Evolutionary conservation across 1,140 invertebrate species (phyloP), one percentile per base, ranked within the genome.

Genomic region (Delia radicum): DNA sequence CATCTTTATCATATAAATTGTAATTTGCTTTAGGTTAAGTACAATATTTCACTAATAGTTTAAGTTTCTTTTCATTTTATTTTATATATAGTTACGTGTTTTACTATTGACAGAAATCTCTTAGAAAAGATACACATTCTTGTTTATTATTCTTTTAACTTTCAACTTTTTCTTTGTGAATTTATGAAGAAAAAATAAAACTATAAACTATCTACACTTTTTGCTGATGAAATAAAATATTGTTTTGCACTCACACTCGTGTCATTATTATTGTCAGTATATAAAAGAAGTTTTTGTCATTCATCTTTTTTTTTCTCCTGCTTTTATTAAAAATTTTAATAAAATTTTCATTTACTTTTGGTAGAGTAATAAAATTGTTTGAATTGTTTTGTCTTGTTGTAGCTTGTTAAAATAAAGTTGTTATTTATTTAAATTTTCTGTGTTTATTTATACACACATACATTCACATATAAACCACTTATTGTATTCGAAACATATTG

Each of bases 271-370:
- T n/a, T 3, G 33, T 13, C 8, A 37, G 33, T 37, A 13, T 37
- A 10, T 37, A 7, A n/a, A n/a, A n/a, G 33, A 10, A 33, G 31
- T 37, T 37, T 37, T 37, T 37, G 8, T 37, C 12, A 33, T 33
- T 33, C 5, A 6, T 33, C 31, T 33, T 37, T 37, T 13, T 37
- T 37, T 10, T 10, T 10, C 33, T 7, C 13, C 33, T 37, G 8
- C 33, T 37, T 55, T 69, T 69, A 69, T 69, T 69, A 69, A 69
- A 33, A 42, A 21, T 37, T 69, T 69, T 69, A 69, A 69, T 69
- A 69, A 69, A 55, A 37, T 69, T 33, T 69, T 69, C 65, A 69
- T 69, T 69, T 69, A 69, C 65, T 69, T 33, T 21, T 69, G 65
- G 31, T 31, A 69, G 37, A 69, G 29, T 69, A 69, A 69, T 69